Evolutionary conservation across 2,113 vertebrate species (phyloP), one percentile per base, ranked within the genome.

Genomic region (Clarias magur): DNA sequence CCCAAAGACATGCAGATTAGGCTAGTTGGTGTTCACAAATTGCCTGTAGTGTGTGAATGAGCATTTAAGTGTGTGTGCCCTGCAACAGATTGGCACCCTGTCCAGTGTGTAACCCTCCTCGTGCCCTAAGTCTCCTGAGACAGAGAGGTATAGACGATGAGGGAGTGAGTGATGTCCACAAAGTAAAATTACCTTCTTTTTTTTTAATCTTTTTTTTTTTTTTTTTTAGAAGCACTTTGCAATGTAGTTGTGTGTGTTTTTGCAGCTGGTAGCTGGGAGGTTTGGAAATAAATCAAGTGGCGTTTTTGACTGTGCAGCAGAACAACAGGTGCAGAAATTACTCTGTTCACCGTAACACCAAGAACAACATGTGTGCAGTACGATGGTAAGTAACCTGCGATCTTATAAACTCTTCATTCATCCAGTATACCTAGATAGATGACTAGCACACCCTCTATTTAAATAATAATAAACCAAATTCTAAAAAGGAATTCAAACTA

Each of bases 241-340:
- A 42, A 42, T 42, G 38, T 2, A 42, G 25, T n/a, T 13, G 12
- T 25, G 25, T 78, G 23, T 79, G 78, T 59, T 80, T 80, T 80
- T 27, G 78, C 54, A 80, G 78, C 56, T 80, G 78, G 56, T 59
- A 59, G 56, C 17, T 21, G 16, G 17, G 27, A 78, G 30, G 42
- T 56, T 4, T 4, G 9, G 3, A 7, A 79, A 79, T 57, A 27
- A 75, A n/a, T 83, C 42, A 70, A 83, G 57, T 83, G 11, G 23
- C 23, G 4, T 79, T 81, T 67, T n/a, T n/a, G 23, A 82, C 65
- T 59, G 53, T 42, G 65, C 53, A 86, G 63, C 60, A 70, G 73
- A 70, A 15, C 80, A 80, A 83, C 89, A 89, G 89, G 89, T 83
- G 80, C 80, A 89, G 86, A 86, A 83, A 83, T 78, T 72, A 87